Percentiles rank a stretch among this genome's conserved stretches.
Evolutionary conservation across 2,113 vertebrate genomes (phyloP).

Genomic region (Prunella fulvescens): DNA sequence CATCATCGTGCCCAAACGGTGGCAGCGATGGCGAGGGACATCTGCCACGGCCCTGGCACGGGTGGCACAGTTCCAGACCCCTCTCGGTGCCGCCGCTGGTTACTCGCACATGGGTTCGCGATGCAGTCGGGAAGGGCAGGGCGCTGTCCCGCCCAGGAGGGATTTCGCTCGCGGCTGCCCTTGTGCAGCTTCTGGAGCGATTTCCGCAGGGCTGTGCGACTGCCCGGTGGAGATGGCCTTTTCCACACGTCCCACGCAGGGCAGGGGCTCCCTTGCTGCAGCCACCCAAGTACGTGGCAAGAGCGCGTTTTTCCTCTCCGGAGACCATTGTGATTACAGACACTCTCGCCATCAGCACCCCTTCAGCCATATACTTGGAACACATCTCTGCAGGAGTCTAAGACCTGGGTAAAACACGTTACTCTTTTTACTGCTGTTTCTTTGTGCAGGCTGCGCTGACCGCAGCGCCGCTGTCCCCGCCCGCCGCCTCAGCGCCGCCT

Average conservation of each 20-base stretch:
- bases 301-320: neutral
- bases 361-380: neutral
- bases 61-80: too few species aligned
- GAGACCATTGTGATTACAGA: neutral
- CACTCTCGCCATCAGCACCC: neutral
- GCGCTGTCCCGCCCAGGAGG: neutral
- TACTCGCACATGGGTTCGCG: fast-evolving
- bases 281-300: neutral
- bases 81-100: fast-evolving
- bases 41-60: neutral
- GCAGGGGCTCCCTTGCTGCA: fast-evolving
- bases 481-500: neutral
- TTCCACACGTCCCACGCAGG: fast-evolving
- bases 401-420: fast-evolving
- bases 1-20: fast-evolving
- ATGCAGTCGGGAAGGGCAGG: fast-evolving
- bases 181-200: neutral
- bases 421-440: neutral
- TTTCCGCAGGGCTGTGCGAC: neutral
- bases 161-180: neutral
- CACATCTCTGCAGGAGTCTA: too few species aligned
- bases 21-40: neutral
- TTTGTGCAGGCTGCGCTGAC: fast-evolving
- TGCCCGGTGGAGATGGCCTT: fast-evolving
- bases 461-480: fast-evolving